Evolutionary conservation across 2,888 invertebrate species (phyloP).

Genomic region (Agrotis exclamationis): DNA sequence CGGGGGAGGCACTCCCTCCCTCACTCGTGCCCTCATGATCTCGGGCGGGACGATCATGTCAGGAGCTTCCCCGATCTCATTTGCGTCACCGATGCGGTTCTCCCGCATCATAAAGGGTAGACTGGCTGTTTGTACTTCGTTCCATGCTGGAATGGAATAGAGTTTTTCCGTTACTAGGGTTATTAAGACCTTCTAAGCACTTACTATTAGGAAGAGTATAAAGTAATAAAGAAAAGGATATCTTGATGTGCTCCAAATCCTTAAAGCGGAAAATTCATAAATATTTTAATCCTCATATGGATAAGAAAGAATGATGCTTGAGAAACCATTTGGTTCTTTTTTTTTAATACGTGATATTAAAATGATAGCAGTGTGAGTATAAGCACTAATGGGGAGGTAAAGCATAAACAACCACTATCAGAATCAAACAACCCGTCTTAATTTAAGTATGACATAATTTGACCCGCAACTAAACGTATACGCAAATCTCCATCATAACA

Average conservation of each 20-base stretch:
- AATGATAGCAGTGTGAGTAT: slow-evolving; percentile 3
- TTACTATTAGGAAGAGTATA: no score
- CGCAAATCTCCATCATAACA: slow-evolving; percentile 63
- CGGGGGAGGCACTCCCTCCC: slow-evolving; percentile 86
- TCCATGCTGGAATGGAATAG: slow-evolving; percentile 78
- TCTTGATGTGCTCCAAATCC: background rate
- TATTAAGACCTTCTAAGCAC: background rate
- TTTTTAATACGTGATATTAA: background rate
- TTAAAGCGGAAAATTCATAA: no score
- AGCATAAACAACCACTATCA: slow-evolving; percentile 24
- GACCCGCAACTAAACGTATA: slow-evolving; percentile 38
- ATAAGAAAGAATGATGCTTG: no score
- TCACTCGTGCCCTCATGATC: slow-evolving; percentile 75
- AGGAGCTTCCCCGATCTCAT: slow-evolving; percentile 70
- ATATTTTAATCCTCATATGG: no score
- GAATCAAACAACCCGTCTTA: slow-evolving; percentile 27
- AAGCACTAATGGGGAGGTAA: slow-evolving; percentile 13
- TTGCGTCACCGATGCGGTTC: slow-evolving; percentile 74
- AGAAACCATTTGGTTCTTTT: background rate
- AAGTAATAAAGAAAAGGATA: background rate
- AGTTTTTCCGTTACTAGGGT: background rate
- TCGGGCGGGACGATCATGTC: slow-evolving; percentile 74
- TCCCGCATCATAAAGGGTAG: slow-evolving; percentile 78
- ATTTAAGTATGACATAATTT: slow-evolving; percentile 46
- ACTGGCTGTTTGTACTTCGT: slow-evolving; percentile 78